Percentiles rank a stretch among this genome's conserved stretches.
phyloP scores from a whole-genome alignment of 2,113 vertebrate genomes.

The Eira barbara region DNA sequence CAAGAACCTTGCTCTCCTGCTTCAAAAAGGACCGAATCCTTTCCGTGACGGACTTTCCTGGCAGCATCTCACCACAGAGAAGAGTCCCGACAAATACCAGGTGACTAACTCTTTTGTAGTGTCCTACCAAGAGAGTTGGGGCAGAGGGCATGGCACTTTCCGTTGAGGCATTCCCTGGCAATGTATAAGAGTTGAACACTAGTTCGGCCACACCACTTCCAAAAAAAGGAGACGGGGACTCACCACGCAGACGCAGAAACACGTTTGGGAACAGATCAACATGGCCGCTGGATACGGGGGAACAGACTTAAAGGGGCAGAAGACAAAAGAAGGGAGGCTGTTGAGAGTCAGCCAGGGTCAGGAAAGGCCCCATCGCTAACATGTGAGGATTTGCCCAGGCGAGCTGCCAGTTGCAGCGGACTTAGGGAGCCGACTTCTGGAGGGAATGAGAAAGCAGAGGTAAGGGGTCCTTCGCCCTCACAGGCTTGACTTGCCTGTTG shows the following conservation, averaged over 20 bases:
- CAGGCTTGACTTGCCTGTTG: background rate
- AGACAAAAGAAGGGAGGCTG: background rate
- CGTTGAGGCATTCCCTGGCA: background rate
- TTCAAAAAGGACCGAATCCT: background rate
- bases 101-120: background rate
- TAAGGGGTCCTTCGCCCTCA: background rate
- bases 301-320: background rate
- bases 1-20: background rate
- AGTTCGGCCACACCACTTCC: background rate
- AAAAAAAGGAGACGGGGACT: background rate
- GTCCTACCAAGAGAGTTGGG: background rate
- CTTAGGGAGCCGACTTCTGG: background rate
- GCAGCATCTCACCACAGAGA: background rate
- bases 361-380: background rate
- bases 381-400: background rate
- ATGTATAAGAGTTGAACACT: too few species aligned
- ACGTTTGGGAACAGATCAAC: background rate
- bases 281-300: background rate
- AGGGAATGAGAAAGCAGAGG: background rate
- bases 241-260: background rate
- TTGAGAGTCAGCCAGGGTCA: background rate
- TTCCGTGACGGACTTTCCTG: too few species aligned
- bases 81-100: background rate
- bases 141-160: background rate
- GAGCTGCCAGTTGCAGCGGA: background rate